Base-by-base conservation (phyloP, 37 sponge, comb jelly and placozoan species). In the Dysidea cf. avara region DNA sequence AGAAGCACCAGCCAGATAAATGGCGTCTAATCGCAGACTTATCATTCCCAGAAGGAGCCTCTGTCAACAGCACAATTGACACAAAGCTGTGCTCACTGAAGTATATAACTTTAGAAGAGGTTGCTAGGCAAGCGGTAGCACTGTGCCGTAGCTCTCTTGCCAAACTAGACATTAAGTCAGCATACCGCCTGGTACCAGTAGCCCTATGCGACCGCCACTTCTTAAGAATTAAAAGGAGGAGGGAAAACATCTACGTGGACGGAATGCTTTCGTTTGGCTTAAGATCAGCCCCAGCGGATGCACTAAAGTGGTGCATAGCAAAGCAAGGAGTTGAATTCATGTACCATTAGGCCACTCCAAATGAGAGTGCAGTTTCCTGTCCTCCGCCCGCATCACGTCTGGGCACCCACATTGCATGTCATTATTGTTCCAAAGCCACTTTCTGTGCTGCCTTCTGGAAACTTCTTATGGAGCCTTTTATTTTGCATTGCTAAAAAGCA, bases 11-110 rank as follows among this genome's bases (percentile, higher is more conserved):
- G 38, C 80, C 80, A 7, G 71, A 51, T 3, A 55, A 61, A 52
- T 79, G 71, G 70, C 37, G 80, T 36, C 50, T 79, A 17, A 79
- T 79, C 22, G 52, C 64, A 2, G 71, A 79, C 51, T 52, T 79
- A 2, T 79, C 81, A 1, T 59, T 38, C 46, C 81, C 72, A 1
- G 56, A 50, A 3, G 64, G 64, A 14, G 64, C 38, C 2, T 61
- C 72, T 39, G 72, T 80, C 14, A 80, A 80, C 29, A 72, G 71
- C 25, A 63, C 56, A 12, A 80, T 80, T n/a, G 24, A 34, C 17
- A 36, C 72, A 34, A 35, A 58, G 22, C 31, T 39, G 1, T 71
- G 81, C 37, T 71, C 81, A 7, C 39, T 80, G 11, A 24, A 13
- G 1, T 80, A 80, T 53, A 71, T 29, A 7, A 29, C 72, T 1